Evolutionary conservation across 2,797 vertebrate species (phyloP), one percentile per base, ranked within the genome.

Genomic region (Anas bahamensis): DNA sequence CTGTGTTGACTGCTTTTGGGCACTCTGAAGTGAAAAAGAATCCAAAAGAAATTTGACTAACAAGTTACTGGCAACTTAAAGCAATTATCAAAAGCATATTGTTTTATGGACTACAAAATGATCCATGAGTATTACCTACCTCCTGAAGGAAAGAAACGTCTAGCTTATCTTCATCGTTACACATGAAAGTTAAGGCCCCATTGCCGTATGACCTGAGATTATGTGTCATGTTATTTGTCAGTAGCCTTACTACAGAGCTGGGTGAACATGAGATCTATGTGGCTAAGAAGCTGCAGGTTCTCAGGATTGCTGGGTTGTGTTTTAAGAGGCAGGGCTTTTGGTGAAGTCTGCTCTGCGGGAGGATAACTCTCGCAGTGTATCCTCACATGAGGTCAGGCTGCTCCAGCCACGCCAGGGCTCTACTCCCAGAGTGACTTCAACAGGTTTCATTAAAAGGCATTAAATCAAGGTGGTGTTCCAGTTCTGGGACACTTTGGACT

Each of bases 31-130:
- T 28, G 65, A 78, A 95, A 88, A 87, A 55, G 65, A 88, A 91
- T 93, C 92, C 93, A 90, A 90, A 95, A 89, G 63, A 95, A 81
- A 89, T 85, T 90, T 91, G 59, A 90, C 33, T 72, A 96, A 83
- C 86, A 95, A 37, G 86, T 94, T 86, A 81, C 65, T 96, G 94
- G 76, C 79, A 89, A 89, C 31, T 78, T 89, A 92, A 75, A 92
- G 83, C 59, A 90, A 88, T 95, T 95, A 90, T 93, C 80, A 94
- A 97, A 97, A 97, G 66, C 88, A 91, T 53, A 57, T 83, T 96
- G 74, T 92, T 94, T 86, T 64, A 64, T 89, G 93, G 70, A 87
- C 48, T 72, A 91, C 35, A 85, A 71, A 95, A 96, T 39, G 13
- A 59, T 61, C 69, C 70, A 79, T 64, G 86, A 80, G 65, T 78